Base-by-base conservation (phyloP, 2,888 invertebrate genomes). In the Nephrocerus scutellatus region DNA sequence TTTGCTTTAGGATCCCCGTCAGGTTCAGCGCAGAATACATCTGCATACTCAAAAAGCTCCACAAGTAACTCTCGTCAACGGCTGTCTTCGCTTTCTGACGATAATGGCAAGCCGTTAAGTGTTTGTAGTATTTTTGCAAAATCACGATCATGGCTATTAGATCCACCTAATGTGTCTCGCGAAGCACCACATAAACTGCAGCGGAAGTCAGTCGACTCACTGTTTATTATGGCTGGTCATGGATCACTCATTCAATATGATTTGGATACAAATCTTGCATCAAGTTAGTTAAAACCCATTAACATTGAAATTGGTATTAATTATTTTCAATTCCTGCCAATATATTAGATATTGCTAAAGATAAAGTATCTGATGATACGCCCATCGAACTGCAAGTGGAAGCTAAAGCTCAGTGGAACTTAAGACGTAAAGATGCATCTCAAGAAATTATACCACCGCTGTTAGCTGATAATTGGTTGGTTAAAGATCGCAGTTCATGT, bases 191-290 rank as follows among this genome's bases (percentile, higher is more conserved):
- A 59, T 59, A 68, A 58, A 52, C 66, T 68, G 33, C 71, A 64
- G 49, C 66, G 70, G 7, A 76, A 79, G 55, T 74, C 82, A 10
- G 77, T 84, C 13, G 86, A 91, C 59, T 84, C 90, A n/a, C 71
- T 95, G 8, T 93, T 88, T 65, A 77, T 93, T 15, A 83, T 92
- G 79, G 84, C 89, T 30, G 86, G 87, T 55, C 82, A 84, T 57
- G 95, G 93, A 18, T 80, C 79, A 38, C 75, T 96, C 49, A 76
- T 90, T 44, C 91, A 95, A 62, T 88, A 95, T 55, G 80, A 87
- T 61, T 73, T 95, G 58, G 87, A 91, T 54, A 90, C 88, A 1
- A 77, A 77, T 54, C 76, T 78, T 52, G 70, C 75, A 41, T 61
- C 64, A 63, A 60, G 65, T 64, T 39, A 52, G 55, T 52, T n/a